A percentile compares a stretch with the other conserved stretches of the same genome.
Conservation (phyloP, 2,113 vertebrate species). For the Echinops telfairi region DNA sequence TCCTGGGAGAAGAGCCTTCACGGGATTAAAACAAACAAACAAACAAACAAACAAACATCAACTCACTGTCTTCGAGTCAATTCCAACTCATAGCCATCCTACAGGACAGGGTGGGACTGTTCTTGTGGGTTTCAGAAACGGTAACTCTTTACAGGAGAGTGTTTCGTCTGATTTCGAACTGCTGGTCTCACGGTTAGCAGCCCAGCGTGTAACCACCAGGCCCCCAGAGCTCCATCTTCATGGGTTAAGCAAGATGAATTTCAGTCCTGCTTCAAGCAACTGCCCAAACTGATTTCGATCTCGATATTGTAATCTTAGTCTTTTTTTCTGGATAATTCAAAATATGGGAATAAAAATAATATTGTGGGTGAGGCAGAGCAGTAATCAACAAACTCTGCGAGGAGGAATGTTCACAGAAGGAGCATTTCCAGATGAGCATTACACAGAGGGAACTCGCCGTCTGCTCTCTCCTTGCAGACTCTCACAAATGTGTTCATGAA, state of each 20-base stretch:
- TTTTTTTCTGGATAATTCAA: neutral
- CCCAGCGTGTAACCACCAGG: too few species aligned
- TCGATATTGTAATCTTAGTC: neutral
- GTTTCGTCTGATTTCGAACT: neutral
- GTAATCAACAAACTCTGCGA: neutral
- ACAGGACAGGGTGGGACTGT: too few species aligned
- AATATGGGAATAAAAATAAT: neutral
- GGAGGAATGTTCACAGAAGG: neutral
- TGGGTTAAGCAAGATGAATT: neutral
- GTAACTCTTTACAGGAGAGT: too few species aligned
- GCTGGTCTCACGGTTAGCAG: too few species aligned
- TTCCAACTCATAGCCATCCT: too few species aligned
- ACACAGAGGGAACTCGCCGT: neutral
- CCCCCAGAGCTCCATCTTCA: neutral
- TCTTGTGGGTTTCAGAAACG: too few species aligned
- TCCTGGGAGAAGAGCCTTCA: neutral
- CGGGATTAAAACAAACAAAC: too few species aligned
- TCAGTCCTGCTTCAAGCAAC: constrained; percentile 12
- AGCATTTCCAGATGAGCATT: neutral
- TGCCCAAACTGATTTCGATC: neutral
- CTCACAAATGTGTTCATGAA: neutral
- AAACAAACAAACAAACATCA: too few species aligned
- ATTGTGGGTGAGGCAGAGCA: neutral
- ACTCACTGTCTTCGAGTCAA: too few species aligned
- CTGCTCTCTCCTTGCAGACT: constrained; percentile 5